Evolutionary conservation across 2,113 vertebrate genomes (phyloP).

Genomic region (human): GRCh38 chr6:146165501-146166000

Average conservation of each 20-base stretch:
- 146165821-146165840: background rate
- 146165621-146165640: background rate
- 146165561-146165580: background rate
- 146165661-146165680: background rate
- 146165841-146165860: background rate
- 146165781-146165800: background rate
- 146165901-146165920: background rate
- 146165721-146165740: background rate
- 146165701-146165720: background rate
- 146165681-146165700: background rate
- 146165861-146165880: background rate
- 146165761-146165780: background rate
- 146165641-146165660: background rate
- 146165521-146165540: background rate
- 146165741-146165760: background rate
- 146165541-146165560: background rate
- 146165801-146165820: background rate
- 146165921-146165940: background rate
- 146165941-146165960: background rate
- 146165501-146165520: conserved; percentile 5
- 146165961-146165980: background rate
- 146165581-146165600: background rate
- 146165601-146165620: background rate
- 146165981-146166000: background rate
- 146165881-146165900: background rate